A percentile compares a stretch with the other conserved stretches of the same genome.
phyloP scores from a whole-genome alignment of 1,140 invertebrate species.

The Philopotamus ludificatus region DNA sequence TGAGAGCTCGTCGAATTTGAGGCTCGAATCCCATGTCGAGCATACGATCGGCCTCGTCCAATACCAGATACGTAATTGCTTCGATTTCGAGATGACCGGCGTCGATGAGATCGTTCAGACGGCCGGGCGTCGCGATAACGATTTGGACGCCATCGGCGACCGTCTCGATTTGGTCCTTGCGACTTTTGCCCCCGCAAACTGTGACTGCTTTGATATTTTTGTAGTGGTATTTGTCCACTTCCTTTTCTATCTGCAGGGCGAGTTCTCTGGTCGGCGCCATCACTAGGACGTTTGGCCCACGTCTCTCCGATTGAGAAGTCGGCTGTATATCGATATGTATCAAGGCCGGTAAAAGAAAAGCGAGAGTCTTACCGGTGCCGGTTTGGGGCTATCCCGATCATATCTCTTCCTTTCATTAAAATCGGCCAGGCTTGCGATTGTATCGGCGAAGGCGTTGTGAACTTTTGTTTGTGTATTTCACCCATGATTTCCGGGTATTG shows the following conservation, averaged over 20 bases:
- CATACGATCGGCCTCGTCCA: slow-evolving; percentile 91
- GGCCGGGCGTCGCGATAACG: slow-evolving; percentile 86
- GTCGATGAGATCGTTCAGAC: slow-evolving; percentile 77
- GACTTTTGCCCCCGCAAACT: slow-evolving; percentile 81
- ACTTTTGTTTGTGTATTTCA: slow-evolving; percentile 81
- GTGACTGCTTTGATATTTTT: slow-evolving; percentile 81
- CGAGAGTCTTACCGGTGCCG: slow-evolving; percentile 87
- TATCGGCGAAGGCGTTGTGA: slow-evolving; percentile 85
- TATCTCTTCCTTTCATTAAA: slow-evolving; percentile 77
- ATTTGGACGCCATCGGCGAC: slow-evolving; percentile 79
- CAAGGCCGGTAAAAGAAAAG: slow-evolving; percentile 86
- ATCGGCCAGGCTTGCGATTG: slow-evolving; percentile 90
- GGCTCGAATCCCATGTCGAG: slow-evolving; percentile 86
- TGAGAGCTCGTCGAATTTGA: slow-evolving; percentile 78
- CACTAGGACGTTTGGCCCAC: slow-evolving; percentile 82
- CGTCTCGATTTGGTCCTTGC: slow-evolving; percentile 71
- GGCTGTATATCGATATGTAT: slow-evolving; percentile 84
- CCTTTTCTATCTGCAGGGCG: slow-evolving; percentile 86
- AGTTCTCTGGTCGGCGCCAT: slow-evolving; percentile 89
- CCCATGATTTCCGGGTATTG: slow-evolving; percentile 79
- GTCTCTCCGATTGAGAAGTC: slow-evolving; percentile 63
- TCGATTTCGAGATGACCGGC: slow-evolving; percentile 66
- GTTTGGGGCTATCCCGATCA: slow-evolving; percentile 95
- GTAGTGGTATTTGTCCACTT: slow-evolving; percentile 85
- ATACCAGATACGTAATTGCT: slow-evolving; percentile 81